phyloP scores from a whole-genome alignment of 1,140 invertebrate genomes.

The Drosophila mauritiana region DNA sequence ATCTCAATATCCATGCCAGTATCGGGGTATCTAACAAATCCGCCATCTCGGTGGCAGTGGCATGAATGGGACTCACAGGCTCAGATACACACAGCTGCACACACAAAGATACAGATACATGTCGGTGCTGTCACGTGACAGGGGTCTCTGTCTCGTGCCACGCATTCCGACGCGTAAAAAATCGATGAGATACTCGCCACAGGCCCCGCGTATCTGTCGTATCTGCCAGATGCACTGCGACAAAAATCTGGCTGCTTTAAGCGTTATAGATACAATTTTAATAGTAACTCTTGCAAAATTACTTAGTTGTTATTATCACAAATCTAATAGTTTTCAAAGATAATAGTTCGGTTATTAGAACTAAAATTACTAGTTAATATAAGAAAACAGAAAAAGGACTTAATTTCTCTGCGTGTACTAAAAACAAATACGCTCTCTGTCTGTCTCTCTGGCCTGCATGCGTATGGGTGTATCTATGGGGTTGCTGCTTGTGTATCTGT shows the following conservation, averaged over 20 bases:
- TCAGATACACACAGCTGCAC: slow-evolving; percentile 3
- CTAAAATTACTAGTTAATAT: too few species aligned
- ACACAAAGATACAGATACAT: slow-evolving; percentile 22
- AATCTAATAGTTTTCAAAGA: too few species aligned
- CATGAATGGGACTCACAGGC: slow-evolving; percentile 35
- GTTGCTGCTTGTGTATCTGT: slow-evolving; percentile 46
- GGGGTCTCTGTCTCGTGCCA: slow-evolving; percentile 68
- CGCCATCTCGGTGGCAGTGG: slow-evolving; percentile 50
- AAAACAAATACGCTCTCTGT: slow-evolving; percentile 11
- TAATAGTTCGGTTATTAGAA: too few species aligned
- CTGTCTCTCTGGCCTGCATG: not conserved
- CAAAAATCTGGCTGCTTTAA: not conserved
- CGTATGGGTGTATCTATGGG: slow-evolving; percentile 11
- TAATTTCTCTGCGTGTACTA: slow-evolving; percentile 1
- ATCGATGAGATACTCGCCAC: slow-evolving; percentile 48
- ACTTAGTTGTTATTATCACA: too few species aligned
- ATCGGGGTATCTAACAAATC: slow-evolving; percentile 23
- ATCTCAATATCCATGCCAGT: not conserved
- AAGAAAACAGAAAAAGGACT: not conserved
- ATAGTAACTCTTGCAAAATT: not conserved
- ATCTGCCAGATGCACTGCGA: slow-evolving; percentile 5
- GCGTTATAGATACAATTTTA: too few species aligned
- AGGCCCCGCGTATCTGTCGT: slow-evolving; percentile 17
- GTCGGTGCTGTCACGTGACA: slow-evolving; percentile 43
- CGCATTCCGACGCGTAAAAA: slow-evolving; percentile 37